A percentile compares a stretch with the other conserved stretches of the same genome.
Conservation (phyloP, 2,888 invertebrate species). For the Ophion obscuratus region DNA sequence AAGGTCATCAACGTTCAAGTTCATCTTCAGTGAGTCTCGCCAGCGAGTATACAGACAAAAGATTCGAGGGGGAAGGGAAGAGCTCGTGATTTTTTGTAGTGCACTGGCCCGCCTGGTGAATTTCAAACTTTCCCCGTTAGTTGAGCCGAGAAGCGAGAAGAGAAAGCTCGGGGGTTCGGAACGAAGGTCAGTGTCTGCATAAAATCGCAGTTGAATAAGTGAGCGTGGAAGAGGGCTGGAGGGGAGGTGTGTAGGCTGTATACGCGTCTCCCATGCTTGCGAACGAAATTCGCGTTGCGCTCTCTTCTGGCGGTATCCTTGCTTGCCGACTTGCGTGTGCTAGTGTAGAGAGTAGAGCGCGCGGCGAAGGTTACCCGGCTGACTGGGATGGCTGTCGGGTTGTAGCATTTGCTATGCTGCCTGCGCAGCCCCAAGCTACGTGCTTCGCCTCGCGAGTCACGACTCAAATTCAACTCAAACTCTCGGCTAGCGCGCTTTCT, state of each 20-base stretch:
- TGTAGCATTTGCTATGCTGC: conserved; percentile 82
- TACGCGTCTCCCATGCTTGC: conserved; percentile 58
- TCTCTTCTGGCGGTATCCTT: conserved; percentile 54
- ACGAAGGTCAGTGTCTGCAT: conserved; percentile 84
- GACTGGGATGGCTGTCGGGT: conserved; percentile 56
- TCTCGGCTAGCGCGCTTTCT: conserved; percentile 74
- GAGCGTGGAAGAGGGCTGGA: conserved; percentile 52
- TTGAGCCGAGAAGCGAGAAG: conserved; percentile 66
- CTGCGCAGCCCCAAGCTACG: conserved; percentile 81
- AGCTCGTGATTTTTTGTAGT: conserved; percentile 37
- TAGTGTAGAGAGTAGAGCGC: conserved; percentile 49
- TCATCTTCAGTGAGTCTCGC: not conserved
- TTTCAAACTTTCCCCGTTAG: conserved; percentile 82
- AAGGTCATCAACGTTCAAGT: too few species aligned
- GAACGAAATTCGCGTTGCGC: conserved; percentile 61
- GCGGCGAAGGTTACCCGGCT: conserved; percentile 65
- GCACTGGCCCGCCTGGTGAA: conserved; percentile 82
- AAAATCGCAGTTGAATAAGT: conserved; percentile 74
- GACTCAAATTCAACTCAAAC: conserved; percentile 83
- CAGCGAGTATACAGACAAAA: not conserved
- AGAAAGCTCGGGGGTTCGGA: conserved; percentile 68
- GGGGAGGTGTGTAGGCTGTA: conserved; percentile 61
- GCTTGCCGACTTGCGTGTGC: conserved; percentile 46
- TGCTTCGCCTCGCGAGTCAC: conserved; percentile 82
- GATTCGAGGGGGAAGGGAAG: not conserved